Percentiles rank a stretch among this genome's conserved stretches.
phyloP scores from a whole-genome alignment of 2,113 vertebrate genomes.

The Anolis sagrei region DNA sequence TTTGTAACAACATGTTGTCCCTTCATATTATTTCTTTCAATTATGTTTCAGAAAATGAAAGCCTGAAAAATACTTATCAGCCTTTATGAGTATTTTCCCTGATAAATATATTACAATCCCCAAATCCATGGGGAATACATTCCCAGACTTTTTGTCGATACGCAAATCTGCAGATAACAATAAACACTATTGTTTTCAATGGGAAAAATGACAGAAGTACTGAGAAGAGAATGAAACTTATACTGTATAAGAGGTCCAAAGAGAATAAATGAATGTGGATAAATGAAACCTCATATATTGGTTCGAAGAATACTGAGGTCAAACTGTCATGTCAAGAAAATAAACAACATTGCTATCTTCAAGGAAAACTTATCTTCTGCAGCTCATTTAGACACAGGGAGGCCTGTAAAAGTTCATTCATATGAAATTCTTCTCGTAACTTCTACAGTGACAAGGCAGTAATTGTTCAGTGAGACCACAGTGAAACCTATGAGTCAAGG shows the following conservation, averaged over 20 bases:
- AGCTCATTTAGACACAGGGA: constrained; percentile 52
- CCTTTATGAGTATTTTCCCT: constrained; percentile 64
- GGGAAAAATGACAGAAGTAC: no score
- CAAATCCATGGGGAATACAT: no score
- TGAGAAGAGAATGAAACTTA: no score
- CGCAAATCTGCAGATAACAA: no score
- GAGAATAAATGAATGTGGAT: no score
- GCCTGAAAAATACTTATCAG: neutral
- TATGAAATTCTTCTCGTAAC: no score
- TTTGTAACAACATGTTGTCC: neutral
- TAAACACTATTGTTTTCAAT: no score
- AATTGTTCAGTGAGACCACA: constrained; percentile 69
- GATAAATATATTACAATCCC: constrained; percentile 19
- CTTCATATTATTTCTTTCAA: neutral
- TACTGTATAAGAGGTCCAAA: no score
- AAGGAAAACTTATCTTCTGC: constrained; percentile 4
- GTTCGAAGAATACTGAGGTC: no score
- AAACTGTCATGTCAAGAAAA: constrained; percentile 37
- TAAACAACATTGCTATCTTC: constrained; percentile 12
- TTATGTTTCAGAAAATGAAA: neutral
- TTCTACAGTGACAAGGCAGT: constrained; percentile 60
- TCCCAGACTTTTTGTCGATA: no score
- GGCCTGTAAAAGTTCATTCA: constrained; percentile 58
- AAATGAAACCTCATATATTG: no score
- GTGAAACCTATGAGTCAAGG: constrained; percentile 58